Conservation (phyloP, 1,140 invertebrate species). For the Atta texana region DNA sequence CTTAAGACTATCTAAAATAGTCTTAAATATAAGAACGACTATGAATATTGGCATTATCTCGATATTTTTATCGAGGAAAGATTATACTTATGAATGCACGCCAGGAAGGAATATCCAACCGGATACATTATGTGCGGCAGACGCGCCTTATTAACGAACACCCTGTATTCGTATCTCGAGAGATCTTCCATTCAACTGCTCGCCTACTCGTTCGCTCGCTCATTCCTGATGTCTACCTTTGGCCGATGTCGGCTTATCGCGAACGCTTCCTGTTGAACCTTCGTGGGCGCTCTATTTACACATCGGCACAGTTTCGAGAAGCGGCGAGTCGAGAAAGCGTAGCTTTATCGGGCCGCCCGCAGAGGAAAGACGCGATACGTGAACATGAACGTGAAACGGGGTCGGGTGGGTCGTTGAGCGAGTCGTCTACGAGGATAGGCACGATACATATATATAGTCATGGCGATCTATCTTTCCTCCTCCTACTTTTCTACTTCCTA, state of each 20-base stretch:
- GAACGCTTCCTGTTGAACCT: constrained; percentile 61
- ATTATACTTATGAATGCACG: background rate
- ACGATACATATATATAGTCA: constrained; percentile 40
- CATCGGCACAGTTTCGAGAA: constrained; percentile 72
- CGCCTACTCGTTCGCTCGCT: constrained; percentile 22
- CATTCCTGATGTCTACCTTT: constrained; percentile 48
- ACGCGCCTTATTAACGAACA: constrained; percentile 10
- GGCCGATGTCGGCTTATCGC: constrained; percentile 48
- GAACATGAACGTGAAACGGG: constrained; percentile 62
- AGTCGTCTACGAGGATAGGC: constrained; percentile 60
- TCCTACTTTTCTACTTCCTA: constrained; percentile 4
- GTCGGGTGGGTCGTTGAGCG: constrained; percentile 56
- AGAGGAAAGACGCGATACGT: constrained; percentile 10
- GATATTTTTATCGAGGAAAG: background rate
- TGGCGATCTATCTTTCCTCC: constrained; percentile 21
- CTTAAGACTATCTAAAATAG: too few species aligned
- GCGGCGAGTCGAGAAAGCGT: constrained; percentile 59
- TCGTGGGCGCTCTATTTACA: constrained; percentile 68
- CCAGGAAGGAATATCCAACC: background rate
- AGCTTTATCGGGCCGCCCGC: constrained; percentile 58
- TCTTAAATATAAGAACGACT: too few species aligned
- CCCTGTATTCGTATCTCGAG: constrained; percentile 3
- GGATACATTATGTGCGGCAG: background rate
- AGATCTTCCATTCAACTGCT: constrained; percentile 44
- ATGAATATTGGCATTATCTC: background rate